Percentiles rank a stretch among this genome's conserved stretches.
Conservation (phyloP, 1,140 invertebrate genomes). For the Stegodyphus mimosarum region DNA sequence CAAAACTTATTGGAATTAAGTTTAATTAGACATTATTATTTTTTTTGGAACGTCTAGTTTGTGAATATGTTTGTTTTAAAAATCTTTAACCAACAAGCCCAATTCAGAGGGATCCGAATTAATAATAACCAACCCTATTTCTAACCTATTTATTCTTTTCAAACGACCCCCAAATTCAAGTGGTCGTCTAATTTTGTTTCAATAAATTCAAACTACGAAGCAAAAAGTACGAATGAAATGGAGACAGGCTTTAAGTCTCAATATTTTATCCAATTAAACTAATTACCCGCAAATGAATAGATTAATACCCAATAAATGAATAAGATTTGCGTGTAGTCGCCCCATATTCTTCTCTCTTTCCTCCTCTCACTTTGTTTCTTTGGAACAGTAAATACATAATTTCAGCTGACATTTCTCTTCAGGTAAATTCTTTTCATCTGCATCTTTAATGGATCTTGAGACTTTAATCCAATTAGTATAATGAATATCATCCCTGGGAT, state of each 20-base stretch:
- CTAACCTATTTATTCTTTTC: not conserved
- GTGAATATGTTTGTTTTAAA: no score
- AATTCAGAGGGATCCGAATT: no score
- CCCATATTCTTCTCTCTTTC: not conserved
- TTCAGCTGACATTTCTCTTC: no score
- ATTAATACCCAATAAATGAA: no score
- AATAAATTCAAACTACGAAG: not conserved
- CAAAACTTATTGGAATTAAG: no score
- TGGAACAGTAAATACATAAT: not conserved
- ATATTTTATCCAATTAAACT: not conserved
- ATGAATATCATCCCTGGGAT: conserved; percentile 18
- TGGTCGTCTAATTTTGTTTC: not conserved
- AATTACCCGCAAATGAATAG: conserved; percentile 5
- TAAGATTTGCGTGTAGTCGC: no score
- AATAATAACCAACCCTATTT: no score
- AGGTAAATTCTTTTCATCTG: not conserved
- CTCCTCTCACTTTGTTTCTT: not conserved
- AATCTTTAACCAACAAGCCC: no score
- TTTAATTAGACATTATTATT: no score
- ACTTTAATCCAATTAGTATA: conserved; percentile 32
- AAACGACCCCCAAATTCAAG: not conserved
- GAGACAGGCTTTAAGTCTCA: no score
- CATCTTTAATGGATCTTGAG: conserved; percentile 28
- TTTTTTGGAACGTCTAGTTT: no score
- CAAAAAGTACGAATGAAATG: no score